phyloP scores from a whole-genome alignment of 2,888 invertebrate species.

The Capitulum mitella region DNA sequence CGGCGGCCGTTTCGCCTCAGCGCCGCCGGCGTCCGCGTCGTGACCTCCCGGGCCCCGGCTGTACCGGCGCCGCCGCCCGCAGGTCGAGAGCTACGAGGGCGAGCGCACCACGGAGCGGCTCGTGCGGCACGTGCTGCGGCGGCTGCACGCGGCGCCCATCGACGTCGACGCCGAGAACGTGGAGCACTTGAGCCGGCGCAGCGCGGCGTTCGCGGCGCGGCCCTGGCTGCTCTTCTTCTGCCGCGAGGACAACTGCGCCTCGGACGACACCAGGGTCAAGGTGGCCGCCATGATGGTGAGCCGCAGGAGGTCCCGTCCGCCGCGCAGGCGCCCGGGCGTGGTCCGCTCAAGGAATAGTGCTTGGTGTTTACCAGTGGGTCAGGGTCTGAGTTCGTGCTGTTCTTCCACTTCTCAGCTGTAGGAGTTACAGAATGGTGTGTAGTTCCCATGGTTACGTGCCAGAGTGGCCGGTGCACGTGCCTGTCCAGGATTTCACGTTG shows the following conservation, averaged over 20 bases:
- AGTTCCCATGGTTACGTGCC: too few relatives aligned
- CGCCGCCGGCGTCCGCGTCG: too few relatives aligned
- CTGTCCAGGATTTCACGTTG: too few relatives aligned
- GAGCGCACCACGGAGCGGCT: conserved; percentile 54
- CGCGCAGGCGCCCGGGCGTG: too few relatives aligned
- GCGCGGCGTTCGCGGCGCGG: conserved; percentile 41
- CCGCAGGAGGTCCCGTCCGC: too few relatives aligned
- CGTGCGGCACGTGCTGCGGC: conserved; percentile 57
- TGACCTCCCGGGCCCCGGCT: not conserved
- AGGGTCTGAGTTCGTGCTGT: too few relatives aligned
- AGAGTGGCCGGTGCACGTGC: too few relatives aligned
- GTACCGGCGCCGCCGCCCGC: conserved; percentile 36
- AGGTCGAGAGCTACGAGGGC: conserved; percentile 55
- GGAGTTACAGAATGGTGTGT: too few relatives aligned
- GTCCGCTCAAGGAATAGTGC: too few relatives aligned
- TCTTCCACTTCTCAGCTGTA: too few relatives aligned
- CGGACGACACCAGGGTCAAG: conserved; percentile 53
- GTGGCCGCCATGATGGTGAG: conserved; percentile 67
- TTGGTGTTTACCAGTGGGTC: too few relatives aligned
- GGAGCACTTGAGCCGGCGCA: conserved; percentile 16
- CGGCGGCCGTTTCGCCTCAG: too few relatives aligned
- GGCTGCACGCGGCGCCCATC: conserved; percentile 48
- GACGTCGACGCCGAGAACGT: conserved; percentile 35
- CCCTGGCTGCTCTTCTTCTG: conserved; percentile 56
- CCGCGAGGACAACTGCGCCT: conserved; percentile 50